Evolutionary conservation across 2,888 invertebrate genomes (phyloP).

Genomic region (Acleris literana): DNA sequence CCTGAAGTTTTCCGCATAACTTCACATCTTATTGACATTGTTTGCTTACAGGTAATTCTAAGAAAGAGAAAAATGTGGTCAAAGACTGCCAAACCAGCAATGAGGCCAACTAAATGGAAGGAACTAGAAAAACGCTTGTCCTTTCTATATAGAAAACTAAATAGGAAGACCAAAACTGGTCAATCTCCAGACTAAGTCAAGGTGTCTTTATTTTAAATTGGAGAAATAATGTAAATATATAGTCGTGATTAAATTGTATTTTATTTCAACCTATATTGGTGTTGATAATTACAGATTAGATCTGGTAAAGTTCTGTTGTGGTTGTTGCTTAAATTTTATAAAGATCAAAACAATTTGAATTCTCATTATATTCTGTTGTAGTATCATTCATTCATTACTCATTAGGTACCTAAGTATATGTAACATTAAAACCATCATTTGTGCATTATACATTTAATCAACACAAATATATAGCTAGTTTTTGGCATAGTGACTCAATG

Average conservation of each 20-base stretch:
- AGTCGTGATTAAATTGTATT: conserved; percentile 7
- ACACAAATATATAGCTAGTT: conserved; percentile 16
- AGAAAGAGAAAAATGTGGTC: conserved; percentile 88
- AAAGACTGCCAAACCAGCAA: conserved; percentile 81
- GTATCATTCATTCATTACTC: too few relatives aligned
- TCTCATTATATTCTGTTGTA: too few relatives aligned
- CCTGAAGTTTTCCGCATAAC: too few relatives aligned
- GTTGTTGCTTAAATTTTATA: too few relatives aligned
- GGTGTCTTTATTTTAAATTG: neutral
- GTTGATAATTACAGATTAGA: too few relatives aligned
- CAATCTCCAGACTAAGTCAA: conserved; percentile 63
- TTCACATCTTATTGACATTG: neutral
- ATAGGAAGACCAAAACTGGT: conserved; percentile 90
- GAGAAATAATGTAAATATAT: conserved; percentile 12
- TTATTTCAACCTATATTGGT: neutral
- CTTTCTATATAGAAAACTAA: conserved; percentile 90
- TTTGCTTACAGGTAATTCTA: conserved; percentile 78
- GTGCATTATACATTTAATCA: neutral
- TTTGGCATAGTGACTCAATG: conserved; percentile 19
- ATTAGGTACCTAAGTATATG: neutral
- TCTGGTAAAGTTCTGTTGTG: too few relatives aligned
- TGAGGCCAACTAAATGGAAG: conserved; percentile 91
- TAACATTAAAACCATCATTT: neutral
- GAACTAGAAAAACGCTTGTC: conserved; percentile 88
- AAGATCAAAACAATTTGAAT: too few relatives aligned